These are phyloP conservation scores for Mallateleia sp. DNA, from an alignment of 2,888 invertebrate species.

Conservation along the genomic window DNA sequence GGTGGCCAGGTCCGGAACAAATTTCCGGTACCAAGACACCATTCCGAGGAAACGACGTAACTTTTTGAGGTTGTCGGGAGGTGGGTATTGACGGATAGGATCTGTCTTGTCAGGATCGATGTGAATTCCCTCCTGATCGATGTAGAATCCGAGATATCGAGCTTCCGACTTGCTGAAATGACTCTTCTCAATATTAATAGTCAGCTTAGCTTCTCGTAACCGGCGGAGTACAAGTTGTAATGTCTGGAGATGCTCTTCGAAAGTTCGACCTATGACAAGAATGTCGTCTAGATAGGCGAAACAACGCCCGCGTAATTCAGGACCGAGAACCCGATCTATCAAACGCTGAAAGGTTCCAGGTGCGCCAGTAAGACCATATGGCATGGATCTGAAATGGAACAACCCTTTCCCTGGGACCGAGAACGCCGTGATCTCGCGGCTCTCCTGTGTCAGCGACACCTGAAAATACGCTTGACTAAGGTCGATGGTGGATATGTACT, in stretches of 20 bases:
- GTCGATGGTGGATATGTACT: too few species aligned
- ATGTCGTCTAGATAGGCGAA: constrained; percentile 13
- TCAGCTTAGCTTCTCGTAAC: neutral
- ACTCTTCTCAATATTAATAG: constrained; percentile 64
- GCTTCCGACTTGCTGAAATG: constrained; percentile 56
- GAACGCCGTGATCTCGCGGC: constrained; percentile 1
- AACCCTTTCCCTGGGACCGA: neutral
- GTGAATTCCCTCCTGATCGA: constrained; percentile 78
- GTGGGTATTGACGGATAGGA: neutral
- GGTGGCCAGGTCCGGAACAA: too few species aligned
- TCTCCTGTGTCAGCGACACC: neutral
- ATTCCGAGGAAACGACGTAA: constrained; percentile 83
- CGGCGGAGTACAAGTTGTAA: neutral
- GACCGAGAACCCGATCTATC: neutral
- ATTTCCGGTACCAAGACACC: constrained; percentile 84
- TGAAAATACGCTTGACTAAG: neutral
- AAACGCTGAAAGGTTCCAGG: neutral
- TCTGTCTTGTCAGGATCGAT: constrained; percentile 49
- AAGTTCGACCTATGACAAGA: neutral
- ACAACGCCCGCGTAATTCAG: constrained; percentile 88
- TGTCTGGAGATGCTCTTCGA: neutral
- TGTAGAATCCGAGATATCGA: constrained; percentile 82
- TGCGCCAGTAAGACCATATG: neutral
- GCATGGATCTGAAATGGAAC: too few species aligned
- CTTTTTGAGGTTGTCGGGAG: constrained; percentile 48